Percentiles rank a stretch among this genome's conserved stretches.
Evolutionary conservation across 2,113 vertebrate genomes (phyloP).

Genomic region (Tupaia tana): DNA sequence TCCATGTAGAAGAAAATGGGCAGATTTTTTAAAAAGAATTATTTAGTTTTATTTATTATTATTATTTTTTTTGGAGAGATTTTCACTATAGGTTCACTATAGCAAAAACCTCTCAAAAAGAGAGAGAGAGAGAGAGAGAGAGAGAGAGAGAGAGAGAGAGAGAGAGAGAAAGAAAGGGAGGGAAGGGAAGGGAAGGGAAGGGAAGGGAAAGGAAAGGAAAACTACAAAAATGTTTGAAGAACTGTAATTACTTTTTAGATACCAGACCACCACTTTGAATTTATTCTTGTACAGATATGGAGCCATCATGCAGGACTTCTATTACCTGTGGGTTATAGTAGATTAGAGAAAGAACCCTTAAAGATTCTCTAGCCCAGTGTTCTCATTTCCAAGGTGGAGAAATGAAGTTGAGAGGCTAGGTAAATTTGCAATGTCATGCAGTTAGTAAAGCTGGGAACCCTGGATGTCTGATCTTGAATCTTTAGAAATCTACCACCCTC

Average conservation of each 20-base stretch:
- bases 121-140: too few species aligned
- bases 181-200: too few species aligned
- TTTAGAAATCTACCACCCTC: slow-evolving; percentile 41
- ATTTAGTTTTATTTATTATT: too few species aligned
- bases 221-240: slow-evolving; percentile 27
- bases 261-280: neutral
- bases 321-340: neutral
- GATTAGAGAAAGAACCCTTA: slow-evolving; percentile 25
- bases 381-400: slow-evolving; percentile 11
- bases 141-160: too few species aligned
- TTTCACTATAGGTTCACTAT: too few species aligned
- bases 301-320: neutral
- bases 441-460: neutral
- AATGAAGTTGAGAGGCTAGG: neutral
- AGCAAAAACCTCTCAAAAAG: too few species aligned
- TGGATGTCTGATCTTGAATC: neutral
- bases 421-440: neutral
- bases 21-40: too few species aligned
- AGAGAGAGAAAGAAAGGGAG: too few species aligned
- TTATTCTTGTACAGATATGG: slow-evolving; percentile 12
- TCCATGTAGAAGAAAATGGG: neutral
- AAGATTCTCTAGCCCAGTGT: neutral
- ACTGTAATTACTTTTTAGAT: neutral
- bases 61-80: too few species aligned
- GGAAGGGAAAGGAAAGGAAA: too few species aligned